phyloP scores from a whole-genome alignment of 1,140 invertebrate genomes.

The Spodoptera frugiperda region DNA sequence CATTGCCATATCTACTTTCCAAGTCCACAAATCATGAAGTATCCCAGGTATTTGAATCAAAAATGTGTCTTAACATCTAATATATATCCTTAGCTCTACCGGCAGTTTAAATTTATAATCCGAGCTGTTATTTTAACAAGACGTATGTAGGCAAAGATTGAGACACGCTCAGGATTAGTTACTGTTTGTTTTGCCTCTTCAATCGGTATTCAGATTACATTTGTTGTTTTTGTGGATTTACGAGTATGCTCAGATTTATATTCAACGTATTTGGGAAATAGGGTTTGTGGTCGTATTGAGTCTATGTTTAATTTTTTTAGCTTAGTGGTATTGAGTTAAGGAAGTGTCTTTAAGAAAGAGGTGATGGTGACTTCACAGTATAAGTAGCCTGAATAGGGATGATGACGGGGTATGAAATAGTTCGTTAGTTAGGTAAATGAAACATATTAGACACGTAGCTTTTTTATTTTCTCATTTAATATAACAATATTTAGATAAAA shows the following conservation, averaged over 20 bases:
- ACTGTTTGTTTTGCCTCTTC: slow-evolving; percentile 18
- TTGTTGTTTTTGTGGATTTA: slow-evolving; percentile 35
- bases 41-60: slow-evolving; percentile 36
- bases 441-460: no score
- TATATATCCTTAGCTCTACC: slow-evolving; percentile 42
- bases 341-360: no score
- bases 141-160: slow-evolving; percentile 52
- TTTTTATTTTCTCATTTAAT: no score
- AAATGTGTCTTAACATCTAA: slow-evolving; percentile 46
- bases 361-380: no score
- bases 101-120: slow-evolving; percentile 48
- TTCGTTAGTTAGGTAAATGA: no score
- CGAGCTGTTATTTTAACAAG: slow-evolving; percentile 51
- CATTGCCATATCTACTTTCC: slow-evolving; percentile 36
- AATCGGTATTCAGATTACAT: slow-evolving; percentile 17
- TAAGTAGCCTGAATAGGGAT: no score
- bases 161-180: slow-evolving; percentile 41
- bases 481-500: no score
- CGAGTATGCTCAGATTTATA: background rate
- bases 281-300: no score
- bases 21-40: slow-evolving; percentile 34
- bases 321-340: no score
- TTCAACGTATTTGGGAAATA: background rate
- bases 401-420: no score
- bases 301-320: no score